phyloP scores from a whole-genome alignment of 2,113 vertebrate species.

The Macheiramphus alcinus region DNA sequence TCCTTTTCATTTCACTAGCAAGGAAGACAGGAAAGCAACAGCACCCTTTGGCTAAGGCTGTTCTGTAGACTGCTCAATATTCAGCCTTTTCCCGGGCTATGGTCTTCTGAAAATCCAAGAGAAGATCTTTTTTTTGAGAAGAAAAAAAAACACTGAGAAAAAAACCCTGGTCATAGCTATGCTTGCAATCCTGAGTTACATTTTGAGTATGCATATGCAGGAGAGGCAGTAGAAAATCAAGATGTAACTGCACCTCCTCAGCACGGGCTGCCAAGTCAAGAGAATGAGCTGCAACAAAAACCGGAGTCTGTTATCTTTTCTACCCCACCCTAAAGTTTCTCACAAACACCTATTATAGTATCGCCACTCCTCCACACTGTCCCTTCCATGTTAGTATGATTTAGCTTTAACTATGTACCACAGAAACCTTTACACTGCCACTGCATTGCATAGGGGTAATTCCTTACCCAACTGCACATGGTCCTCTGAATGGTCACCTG shows the following conservation, averaged over 20 bases:
- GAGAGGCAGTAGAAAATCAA: not conserved
- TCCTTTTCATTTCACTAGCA: not conserved
- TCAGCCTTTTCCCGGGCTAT: not conserved
- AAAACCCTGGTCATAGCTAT: not conserved
- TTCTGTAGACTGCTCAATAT: not conserved
- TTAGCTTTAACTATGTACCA: not conserved
- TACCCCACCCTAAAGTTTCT: not conserved
- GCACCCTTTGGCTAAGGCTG: not conserved
- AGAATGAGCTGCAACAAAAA: not conserved
- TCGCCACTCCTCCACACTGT: not conserved
- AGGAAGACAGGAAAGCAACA: not conserved
- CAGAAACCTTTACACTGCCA: not conserved
- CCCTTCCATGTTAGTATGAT: not conserved
- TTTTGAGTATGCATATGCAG: not conserved
- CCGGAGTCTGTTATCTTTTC: accelerated
- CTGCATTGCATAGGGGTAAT: not conserved
- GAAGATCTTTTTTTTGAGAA: not conserved
- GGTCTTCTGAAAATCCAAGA: not conserved
- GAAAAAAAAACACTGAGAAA: not conserved
- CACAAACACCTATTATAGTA: not conserved
- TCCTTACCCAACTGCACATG: not conserved
- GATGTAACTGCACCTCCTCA: not conserved
- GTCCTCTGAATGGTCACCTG: not conserved
- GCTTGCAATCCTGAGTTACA: not conserved
- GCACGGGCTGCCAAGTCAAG: not conserved